Conservation (phyloP, 2,797 vertebrate species). For the Falco cherrug region DNA sequence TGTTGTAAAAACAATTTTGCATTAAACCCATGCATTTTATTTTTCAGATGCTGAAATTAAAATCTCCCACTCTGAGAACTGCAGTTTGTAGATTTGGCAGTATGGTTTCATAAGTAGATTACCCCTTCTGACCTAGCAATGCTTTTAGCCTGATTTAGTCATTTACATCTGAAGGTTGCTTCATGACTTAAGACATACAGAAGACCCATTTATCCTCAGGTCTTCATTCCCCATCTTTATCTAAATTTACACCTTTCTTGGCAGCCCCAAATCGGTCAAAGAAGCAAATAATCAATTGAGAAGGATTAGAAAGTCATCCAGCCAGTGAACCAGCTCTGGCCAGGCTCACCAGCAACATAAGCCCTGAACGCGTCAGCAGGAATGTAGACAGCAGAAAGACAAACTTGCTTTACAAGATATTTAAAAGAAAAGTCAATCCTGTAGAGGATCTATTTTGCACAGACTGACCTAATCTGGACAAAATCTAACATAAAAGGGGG, state of each 20-base stretch:
- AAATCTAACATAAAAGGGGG: background rate
- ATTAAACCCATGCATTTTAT: background rate
- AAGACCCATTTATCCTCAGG: background rate
- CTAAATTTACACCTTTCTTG: background rate
- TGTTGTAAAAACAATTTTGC: background rate
- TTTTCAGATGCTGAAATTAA: background rate
- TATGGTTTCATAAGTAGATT: background rate
- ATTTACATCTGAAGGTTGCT: background rate
- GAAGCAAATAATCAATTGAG: background rate
- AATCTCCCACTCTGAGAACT: background rate
- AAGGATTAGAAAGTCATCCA: background rate
- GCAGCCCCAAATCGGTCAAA: background rate
- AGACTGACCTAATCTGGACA: background rate
- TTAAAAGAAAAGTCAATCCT: background rate
- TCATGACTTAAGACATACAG: background rate
- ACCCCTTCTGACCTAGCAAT: background rate
- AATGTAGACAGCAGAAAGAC: background rate
- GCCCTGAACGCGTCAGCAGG: background rate
- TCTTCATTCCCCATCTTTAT: background rate
- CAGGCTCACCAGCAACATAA: background rate
- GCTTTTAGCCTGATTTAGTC: background rate
- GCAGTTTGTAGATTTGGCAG: background rate
- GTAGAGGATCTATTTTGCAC: background rate
- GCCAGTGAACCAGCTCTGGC: background rate
- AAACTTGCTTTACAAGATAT: background rate